A percentile compares a stretch with the other conserved stretches of the same genome.
Evolutionary conservation across 2,113 vertebrate species (phyloP).

Genomic region (Strix aluco): DNA sequence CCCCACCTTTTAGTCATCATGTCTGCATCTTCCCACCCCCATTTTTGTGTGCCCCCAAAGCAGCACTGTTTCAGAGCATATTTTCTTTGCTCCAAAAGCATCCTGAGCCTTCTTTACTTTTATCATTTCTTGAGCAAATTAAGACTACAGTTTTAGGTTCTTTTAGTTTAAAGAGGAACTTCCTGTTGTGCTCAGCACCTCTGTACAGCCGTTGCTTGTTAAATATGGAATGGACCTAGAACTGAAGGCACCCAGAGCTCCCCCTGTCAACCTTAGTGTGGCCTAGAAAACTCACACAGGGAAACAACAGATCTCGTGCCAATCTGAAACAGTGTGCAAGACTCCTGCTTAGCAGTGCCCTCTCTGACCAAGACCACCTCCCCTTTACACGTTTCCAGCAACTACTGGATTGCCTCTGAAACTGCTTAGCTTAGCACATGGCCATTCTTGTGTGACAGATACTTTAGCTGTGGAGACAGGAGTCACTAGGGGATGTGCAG

Average conservation of each 20-base stretch:
- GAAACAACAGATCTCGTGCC: not conserved
- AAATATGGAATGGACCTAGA: not conserved
- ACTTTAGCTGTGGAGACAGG: not conserved
- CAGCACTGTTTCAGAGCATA: not conserved
- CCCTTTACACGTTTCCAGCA: not conserved
- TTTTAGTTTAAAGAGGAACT: not conserved
- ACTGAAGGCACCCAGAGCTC: not conserved
- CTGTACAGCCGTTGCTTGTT: not conserved
- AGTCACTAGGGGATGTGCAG: not conserved
- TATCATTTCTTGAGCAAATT: not conserved
- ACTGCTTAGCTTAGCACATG: not conserved
- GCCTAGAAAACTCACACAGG: not conserved
- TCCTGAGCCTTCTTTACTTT: not conserved
- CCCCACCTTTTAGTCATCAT: not conserved
- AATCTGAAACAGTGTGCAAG: not conserved
- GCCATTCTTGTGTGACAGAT: not conserved
- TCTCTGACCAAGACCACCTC: not conserved
- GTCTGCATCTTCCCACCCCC: not conserved
- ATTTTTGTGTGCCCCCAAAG: not conserved
- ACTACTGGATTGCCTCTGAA: not conserved
- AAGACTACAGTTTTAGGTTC: not conserved
- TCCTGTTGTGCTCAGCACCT: not conserved
- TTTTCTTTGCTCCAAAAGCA: not conserved
- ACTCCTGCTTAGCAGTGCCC: not conserved
- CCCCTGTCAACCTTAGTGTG: not conserved